Evolutionary conservation across 2,888 invertebrate species (phyloP).

Genomic region (Pristionchus mayeri): DNA sequence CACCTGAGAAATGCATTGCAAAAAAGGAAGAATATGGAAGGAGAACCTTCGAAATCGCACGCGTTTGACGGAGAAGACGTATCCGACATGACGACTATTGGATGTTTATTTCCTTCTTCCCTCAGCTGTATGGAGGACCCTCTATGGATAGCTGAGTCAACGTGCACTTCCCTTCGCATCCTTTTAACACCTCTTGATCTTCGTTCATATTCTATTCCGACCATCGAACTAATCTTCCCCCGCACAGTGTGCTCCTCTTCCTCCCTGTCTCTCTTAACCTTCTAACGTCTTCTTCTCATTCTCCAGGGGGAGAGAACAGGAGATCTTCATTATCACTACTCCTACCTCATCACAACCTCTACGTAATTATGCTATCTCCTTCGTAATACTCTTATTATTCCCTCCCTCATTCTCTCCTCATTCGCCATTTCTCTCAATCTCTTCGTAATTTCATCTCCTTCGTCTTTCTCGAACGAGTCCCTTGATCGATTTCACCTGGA

Average conservation of each 20-base stretch:
- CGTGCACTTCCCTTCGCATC: neutral
- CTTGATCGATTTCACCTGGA: neutral
- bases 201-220: too few relatives aligned
- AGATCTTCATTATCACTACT: too few relatives aligned
- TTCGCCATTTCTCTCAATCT: neutral
- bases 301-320: neutral
- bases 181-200: too few relatives aligned
- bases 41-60: neutral
- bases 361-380: too few relatives aligned
- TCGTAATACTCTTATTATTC: too few relatives aligned
- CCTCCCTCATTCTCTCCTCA: conserved; percentile 10
- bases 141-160: too few relatives aligned
- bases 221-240: neutral
- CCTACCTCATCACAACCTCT: neutral
- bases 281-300: neutral
- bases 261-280: neutral
- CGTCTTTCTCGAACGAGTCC: neutral
- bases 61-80: neutral
- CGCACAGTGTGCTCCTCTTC: neutral
- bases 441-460: conserved; percentile 10
- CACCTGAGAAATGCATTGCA: neutral
- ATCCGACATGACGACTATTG: neutral
- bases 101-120: neutral
- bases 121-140: too few relatives aligned
- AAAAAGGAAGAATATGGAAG: neutral